Percentiles rank a stretch among this genome's conserved stretches.
phyloP scores from a whole-genome alignment of 2,113 vertebrate genomes.

The Peromyscus leucopus region DNA sequence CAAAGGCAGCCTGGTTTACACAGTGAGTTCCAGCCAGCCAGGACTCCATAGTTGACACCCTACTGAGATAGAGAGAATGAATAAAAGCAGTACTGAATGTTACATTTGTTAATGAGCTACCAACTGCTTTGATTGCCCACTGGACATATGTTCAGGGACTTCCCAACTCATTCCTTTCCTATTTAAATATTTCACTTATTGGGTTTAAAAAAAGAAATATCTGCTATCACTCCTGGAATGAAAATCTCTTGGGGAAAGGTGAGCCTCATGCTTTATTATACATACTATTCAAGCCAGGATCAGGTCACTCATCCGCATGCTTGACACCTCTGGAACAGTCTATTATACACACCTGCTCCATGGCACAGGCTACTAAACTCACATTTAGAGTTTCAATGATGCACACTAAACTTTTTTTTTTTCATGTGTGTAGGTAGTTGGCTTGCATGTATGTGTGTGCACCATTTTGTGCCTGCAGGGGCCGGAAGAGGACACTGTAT shows the following conservation, averaged over 20 bases:
- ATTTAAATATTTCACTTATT: constrained; percentile 57
- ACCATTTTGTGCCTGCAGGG: not conserved
- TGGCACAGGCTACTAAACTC: not conserved
- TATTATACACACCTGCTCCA: not conserved
- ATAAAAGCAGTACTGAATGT: not conserved
- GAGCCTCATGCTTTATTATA: not conserved
- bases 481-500: not conserved
- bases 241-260: not conserved
- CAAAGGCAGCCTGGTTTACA: not conserved
- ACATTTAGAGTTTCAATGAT: not conserved
- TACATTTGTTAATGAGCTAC: not conserved
- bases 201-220: not conserved
- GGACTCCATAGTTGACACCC: not conserved
- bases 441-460: not conserved
- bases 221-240: not conserved
- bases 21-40: not conserved
- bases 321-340: not conserved
- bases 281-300: not conserved
- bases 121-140: not conserved
- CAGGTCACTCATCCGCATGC: not conserved
- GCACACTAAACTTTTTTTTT: not conserved
- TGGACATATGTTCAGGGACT: not conserved
- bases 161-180: not conserved
- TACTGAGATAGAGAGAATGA: not conserved
- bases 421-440: not conserved